phyloP scores from a whole-genome alignment of 2,113 vertebrate species.

The Silurus asotus region DNA sequence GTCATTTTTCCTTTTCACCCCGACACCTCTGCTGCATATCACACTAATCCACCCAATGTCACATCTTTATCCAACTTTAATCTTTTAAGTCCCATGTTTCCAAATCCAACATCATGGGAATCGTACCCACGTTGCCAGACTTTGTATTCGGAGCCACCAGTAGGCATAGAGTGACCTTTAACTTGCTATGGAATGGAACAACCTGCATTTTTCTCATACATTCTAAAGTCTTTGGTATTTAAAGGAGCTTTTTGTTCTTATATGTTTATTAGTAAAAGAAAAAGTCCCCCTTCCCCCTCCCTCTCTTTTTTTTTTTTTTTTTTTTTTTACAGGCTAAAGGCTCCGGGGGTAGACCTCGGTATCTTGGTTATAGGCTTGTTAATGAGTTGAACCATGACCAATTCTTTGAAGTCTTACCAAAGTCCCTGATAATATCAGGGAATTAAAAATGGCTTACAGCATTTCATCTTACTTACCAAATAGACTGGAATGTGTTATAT shows the following conservation, averaged over 20 bases:
- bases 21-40: constrained; percentile 73
- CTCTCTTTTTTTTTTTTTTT: background rate
- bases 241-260: constrained; percentile 1
- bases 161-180: background rate
- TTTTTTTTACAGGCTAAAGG: constrained; percentile 19
- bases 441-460: constrained; percentile 4
- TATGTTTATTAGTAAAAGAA: constrained; percentile 8
- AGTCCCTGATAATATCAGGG: constrained; percentile 13
- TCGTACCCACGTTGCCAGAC: background rate
- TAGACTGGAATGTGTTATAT: background rate
- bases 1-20: background rate
- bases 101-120: background rate
- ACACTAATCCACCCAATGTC: constrained; percentile 74
- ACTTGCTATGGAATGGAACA: background rate
- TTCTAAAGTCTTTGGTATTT: constrained; percentile 1
- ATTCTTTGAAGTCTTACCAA: constrained; percentile 32
- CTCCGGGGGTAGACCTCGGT: constrained; percentile 18
- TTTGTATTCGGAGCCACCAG: background rate
- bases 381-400: constrained; percentile 35
- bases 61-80: constrained; percentile 80
- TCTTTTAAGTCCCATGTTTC: constrained; percentile 59
- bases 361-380: constrained; percentile 31
- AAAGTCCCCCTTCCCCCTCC: background rate
- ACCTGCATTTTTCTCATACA: background rate
- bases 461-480: background rate